Evolutionary conservation across 1,140 invertebrate genomes (phyloP).

Genomic region (Steinernema khuongi): DNA sequence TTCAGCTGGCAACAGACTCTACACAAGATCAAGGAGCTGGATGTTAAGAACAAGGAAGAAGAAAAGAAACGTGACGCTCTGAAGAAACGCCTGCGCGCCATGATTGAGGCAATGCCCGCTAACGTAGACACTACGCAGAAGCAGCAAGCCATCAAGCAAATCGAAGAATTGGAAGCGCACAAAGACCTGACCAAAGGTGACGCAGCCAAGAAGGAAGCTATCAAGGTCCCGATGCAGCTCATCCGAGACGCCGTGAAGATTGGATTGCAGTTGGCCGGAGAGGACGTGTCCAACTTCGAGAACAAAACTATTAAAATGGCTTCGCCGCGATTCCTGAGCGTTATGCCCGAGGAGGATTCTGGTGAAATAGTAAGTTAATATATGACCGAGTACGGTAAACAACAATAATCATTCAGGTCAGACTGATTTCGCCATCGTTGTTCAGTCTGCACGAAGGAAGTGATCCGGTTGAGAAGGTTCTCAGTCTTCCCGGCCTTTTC

Average conservation of each 20-base stretch:
- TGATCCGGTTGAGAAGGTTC: conserved; percentile 41
- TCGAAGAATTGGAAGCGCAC: conserved; percentile 28
- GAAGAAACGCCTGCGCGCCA: conserved; percentile 32
- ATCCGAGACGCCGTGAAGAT: conserved; percentile 50
- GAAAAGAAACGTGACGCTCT: conserved; percentile 28
- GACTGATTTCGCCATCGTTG: conserved; percentile 52
- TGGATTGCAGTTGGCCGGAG: conserved; percentile 44
- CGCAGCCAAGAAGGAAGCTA: conserved; percentile 27
- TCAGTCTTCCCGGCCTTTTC: conserved; percentile 36
- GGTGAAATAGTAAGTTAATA: conserved; percentile 28
- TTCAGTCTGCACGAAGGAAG: conserved; percentile 53
- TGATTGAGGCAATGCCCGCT: conserved; percentile 34
- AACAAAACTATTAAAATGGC: conserved; percentile 51
- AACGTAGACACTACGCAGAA: conserved; percentile 21
- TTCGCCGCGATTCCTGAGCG: conserved; percentile 48
- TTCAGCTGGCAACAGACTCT: conserved; percentile 30
- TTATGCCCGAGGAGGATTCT: conserved; percentile 46
- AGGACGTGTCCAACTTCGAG: conserved; percentile 52
- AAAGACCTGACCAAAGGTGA: conserved; percentile 20
- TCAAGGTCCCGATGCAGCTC: conserved; percentile 34
- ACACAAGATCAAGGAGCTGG: conserved; percentile 25
- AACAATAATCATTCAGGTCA: conserved; percentile 38
- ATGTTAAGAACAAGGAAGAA: conserved; percentile 29
- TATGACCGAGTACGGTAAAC: background rate
- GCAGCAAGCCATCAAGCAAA: background rate